Conservation (phyloP, 1,140 invertebrate genomes). For the Drosophila lini region DNA sequence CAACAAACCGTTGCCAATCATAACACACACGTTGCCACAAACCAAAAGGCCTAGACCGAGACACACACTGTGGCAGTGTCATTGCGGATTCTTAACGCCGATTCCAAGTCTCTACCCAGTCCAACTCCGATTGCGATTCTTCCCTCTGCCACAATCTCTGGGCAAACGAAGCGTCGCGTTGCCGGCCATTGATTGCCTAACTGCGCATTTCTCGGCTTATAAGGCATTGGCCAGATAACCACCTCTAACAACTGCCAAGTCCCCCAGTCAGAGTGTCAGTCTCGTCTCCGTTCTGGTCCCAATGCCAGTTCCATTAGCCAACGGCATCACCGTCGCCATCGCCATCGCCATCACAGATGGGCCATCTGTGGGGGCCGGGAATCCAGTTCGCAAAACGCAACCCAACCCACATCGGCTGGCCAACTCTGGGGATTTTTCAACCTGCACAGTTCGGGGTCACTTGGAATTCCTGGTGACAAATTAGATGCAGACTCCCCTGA, state of each 20-base stretch:
- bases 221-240: conserved; percentile 76
- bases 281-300: conserved; percentile 31
- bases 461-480: conserved; percentile 7
- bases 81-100: conserved; percentile 44
- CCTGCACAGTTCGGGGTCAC: conserved; percentile 5
- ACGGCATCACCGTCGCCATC: conserved; percentile 41
- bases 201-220: conserved; percentile 78
- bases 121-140: conserved; percentile 26
- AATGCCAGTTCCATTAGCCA: conserved; percentile 63
- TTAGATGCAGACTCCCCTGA: background rate
- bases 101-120: conserved; percentile 13
- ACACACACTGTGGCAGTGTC: conserved; percentile 31
- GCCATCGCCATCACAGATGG: conserved; percentile 12
- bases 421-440: background rate
- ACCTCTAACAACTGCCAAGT: conserved; percentile 73
- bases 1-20: conserved; percentile 72
- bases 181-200: conserved; percentile 65
- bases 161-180: conserved; percentile 45
- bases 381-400: conserved; percentile 26
- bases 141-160: conserved; percentile 42
- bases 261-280: conserved; percentile 28
- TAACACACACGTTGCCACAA: conserved; percentile 71
- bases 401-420: conserved; percentile 28
- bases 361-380: conserved; percentile 47
- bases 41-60: conserved; percentile 3